Percentiles rank a stretch among this genome's conserved stretches.
Conservation (phyloP, 2,888 invertebrate genomes). For the Podotricha telesiphe region DNA sequence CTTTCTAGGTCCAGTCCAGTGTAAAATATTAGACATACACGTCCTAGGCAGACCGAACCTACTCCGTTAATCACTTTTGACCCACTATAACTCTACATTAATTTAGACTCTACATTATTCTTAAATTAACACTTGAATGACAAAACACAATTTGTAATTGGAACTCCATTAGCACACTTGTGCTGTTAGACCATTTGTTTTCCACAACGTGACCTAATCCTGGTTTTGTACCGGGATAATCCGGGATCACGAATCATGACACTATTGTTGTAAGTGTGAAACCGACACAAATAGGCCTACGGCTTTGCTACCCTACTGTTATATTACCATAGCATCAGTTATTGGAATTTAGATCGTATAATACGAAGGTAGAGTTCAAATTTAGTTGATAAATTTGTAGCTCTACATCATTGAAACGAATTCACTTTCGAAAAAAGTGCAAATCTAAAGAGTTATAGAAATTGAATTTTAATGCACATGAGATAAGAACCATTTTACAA, state of each 20-base stretch:
- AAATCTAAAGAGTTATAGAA: background rate
- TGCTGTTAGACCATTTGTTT: slow-evolving; percentile 80
- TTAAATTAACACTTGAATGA: slow-evolving; percentile 9
- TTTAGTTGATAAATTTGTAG: slow-evolving; percentile 38
- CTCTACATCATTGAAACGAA: slow-evolving; percentile 54
- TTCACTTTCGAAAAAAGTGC: slow-evolving; percentile 51
- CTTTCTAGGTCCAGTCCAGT: too few relatives aligned
- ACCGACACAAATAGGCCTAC: slow-evolving; percentile 82
- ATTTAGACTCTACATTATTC: background rate
- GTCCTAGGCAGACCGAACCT: too few relatives aligned
- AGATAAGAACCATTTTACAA: slow-evolving; percentile 46
- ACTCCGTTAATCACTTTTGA: too few relatives aligned
- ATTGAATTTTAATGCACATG: background rate
- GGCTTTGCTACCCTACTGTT: slow-evolving; percentile 60
- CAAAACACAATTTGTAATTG: slow-evolving; percentile 61
- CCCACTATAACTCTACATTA: background rate
- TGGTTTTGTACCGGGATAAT: slow-evolving; percentile 76
- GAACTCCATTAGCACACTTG: slow-evolving; percentile 68
- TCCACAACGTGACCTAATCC: slow-evolving; percentile 80
- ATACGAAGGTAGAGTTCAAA: fast-evolving
- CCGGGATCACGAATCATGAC: slow-evolving; percentile 83
- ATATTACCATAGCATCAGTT: slow-evolving; percentile 26
- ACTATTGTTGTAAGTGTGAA: slow-evolving; percentile 84
- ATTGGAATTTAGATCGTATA: slow-evolving; percentile 47
- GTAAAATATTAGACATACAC: too few relatives aligned